A percentile compares a stretch with the other conserved stretches of the same genome.
Evolutionary conservation across 2,888 invertebrate species (phyloP).

Genomic region (Chrysotoxum bicinctum): DNA sequence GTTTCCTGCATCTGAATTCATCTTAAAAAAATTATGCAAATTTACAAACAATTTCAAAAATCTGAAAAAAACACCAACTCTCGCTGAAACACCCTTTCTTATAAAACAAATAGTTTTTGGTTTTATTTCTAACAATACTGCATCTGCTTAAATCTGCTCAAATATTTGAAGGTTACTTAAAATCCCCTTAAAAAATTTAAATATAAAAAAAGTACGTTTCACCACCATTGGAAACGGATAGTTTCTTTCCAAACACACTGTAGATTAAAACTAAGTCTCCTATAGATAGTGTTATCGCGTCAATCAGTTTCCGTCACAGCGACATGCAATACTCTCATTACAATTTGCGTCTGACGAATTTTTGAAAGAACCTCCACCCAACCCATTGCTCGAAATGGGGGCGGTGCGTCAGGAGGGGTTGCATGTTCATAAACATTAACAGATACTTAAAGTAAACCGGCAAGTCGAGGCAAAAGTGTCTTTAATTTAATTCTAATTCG

Average conservation of each 20-base stretch:
- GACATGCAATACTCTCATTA: slow-evolving; percentile 49
- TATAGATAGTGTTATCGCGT: slow-evolving; percentile 32
- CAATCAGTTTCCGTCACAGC: slow-evolving; percentile 25
- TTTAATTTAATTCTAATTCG: background rate
- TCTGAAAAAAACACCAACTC: too few species aligned
- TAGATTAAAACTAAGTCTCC: background rate
- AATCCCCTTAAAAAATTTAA: too few species aligned
- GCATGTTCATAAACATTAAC: slow-evolving; percentile 28
- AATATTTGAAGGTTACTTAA: too few species aligned
- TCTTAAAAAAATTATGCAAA: too few species aligned
- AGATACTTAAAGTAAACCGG: slow-evolving; percentile 5
- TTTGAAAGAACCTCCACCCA: background rate
- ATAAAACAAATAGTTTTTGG: too few species aligned
- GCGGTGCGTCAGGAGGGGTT: background rate
- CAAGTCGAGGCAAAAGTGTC: background rate
- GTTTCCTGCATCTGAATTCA: too few species aligned
- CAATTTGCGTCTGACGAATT: slow-evolving; percentile 1
- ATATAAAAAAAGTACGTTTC: too few species aligned
- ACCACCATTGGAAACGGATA: background rate
- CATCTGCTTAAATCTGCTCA: too few species aligned
- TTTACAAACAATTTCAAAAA: too few species aligned
- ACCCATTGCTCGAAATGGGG: background rate
- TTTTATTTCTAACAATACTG: too few species aligned
- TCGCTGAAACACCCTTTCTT: too few species aligned
- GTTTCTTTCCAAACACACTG: slow-evolving; percentile 1